These are phyloP conservation scores for Chroicocephalus ridibundus DNA, from an alignment of 2,113 vertebrate species.

Conservation along the genomic window DNA sequence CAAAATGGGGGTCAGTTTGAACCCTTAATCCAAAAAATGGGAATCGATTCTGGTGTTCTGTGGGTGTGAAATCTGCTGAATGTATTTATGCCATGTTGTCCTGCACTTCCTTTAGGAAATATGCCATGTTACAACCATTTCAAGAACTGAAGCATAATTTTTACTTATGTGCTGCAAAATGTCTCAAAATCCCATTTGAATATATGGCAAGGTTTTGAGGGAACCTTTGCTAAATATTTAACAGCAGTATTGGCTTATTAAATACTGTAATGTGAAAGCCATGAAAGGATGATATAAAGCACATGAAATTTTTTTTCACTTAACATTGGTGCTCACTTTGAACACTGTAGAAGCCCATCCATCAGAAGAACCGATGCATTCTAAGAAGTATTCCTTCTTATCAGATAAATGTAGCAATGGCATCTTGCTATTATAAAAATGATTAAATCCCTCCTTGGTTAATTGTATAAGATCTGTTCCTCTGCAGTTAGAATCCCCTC, in stretches of 20 bases:
- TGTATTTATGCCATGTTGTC: background rate
- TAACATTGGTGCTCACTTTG: constrained; percentile 56
- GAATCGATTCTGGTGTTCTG: constrained; percentile 21
- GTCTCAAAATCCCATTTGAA: constrained; percentile 63
- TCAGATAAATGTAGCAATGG: constrained; percentile 60
- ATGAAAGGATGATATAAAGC: constrained; percentile 44
- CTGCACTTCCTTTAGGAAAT: constrained; percentile 51
- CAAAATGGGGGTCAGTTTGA: constrained; percentile 27
- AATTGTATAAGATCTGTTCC: constrained; percentile 54
- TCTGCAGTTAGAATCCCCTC: constrained; percentile 9
- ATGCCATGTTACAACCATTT: background rate
- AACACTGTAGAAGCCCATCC: constrained; percentile 51
- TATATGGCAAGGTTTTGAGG: constrained; percentile 43
- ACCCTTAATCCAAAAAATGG: background rate
- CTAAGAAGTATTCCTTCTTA: constrained; percentile 65
- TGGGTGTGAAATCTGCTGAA: constrained; percentile 35
- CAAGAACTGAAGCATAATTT: constrained; percentile 30
- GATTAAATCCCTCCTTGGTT: constrained; percentile 63
- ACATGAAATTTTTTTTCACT: constrained; percentile 35
- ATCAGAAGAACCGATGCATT: constrained; percentile 65
- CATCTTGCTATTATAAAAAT: constrained; percentile 62
- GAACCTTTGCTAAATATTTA: constrained; percentile 72
- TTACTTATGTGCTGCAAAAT: constrained; percentile 61
- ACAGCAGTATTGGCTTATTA: constrained; percentile 62
- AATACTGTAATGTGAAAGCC: constrained; percentile 45